Base-by-base conservation (phyloP, 2,113 vertebrate species). In the Procavia capensis region DNA sequence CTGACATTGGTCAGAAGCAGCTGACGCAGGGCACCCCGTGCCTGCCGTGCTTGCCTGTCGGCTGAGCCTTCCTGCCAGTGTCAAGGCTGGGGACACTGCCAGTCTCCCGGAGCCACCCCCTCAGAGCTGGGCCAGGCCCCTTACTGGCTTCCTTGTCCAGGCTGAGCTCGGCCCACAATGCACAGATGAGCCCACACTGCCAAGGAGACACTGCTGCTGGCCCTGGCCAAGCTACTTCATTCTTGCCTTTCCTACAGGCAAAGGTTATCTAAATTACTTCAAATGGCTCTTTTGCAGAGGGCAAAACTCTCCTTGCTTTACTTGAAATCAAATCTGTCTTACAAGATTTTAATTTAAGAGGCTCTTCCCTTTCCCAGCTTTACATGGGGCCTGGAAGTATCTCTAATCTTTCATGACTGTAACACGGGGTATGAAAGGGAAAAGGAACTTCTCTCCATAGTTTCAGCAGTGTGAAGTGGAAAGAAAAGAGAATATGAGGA, bases 321-420 rank as follows among this genome's bases (percentile, higher is more conserved):
- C 59, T 95, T 84, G 64, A 80, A 84, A 72, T 78, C 20, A n/a
- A 86, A 91, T 50, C 64, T 90, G 29, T 75, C 81, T 82, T 36
- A 34, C 10, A 29, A 79, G 29, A 82, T n/a, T 89, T 83, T 45
- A 80, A 61, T 43, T 70, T 66, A 47, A 90, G 25, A 36, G 36
- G 13, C 22, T 57, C 79, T 39, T 22, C 57, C 64, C 79, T 87
- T 93, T 59, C 64, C 34, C 2, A 9, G 47, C 50, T 91, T 85
- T 86, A 6, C 39, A 31, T 22, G 34, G 63, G 27, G 47, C 70
- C 86, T 90, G 6, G 16, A 27, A 66, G 14, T 29, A 3, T 45
- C 68, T 90, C n/a, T 39, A 39, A 16, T 63, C 50, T 84, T 91
- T 59, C 36, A 0, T 66, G 78, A 86, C 2, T 45, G 20, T 57